Evolutionary conservation across 2,888 invertebrate genomes (phyloP).

Genomic region (Danaus chrysippus): DNA sequence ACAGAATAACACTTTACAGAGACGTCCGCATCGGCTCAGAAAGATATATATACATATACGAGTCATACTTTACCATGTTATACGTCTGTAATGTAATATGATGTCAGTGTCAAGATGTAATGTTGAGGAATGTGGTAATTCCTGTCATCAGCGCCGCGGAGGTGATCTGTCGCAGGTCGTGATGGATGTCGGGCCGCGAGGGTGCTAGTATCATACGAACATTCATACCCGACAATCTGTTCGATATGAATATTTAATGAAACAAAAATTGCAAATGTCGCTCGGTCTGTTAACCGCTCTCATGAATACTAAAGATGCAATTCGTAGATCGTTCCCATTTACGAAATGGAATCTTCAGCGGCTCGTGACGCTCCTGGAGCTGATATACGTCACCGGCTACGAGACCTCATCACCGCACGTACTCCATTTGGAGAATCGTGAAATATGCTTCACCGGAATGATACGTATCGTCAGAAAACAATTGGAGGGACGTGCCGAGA

Average conservation of each 20-base stretch:
- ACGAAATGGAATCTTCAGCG: constrained; percentile 61
- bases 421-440: constrained; percentile 57
- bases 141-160: constrained; percentile 38
- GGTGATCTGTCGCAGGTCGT: constrained; percentile 35
- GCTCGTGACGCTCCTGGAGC: constrained; percentile 59
- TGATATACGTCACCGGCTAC: constrained; percentile 56
- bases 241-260: constrained; percentile 75
- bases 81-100: constrained; percentile 18
- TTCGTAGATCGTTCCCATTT: constrained; percentile 67
- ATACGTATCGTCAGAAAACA: constrained; percentile 78
- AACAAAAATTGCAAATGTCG: constrained; percentile 77
- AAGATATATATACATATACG: too few relatives aligned
- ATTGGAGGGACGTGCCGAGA: constrained; percentile 71
- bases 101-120: constrained; percentile 37
- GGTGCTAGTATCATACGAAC: constrained; percentile 37
- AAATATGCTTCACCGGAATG: constrained; percentile 74
- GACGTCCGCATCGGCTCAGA: too few relatives aligned
- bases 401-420: constrained; percentile 45
- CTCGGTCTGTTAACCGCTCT: constrained; percentile 63
- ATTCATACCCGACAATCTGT: constrained; percentile 67
- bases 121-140: constrained; percentile 49
- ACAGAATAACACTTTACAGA: too few relatives aligned
- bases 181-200: constrained; percentile 46
- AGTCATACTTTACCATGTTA: too few relatives aligned
- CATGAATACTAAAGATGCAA: constrained; percentile 77